Conservation (phyloP, 2,797 vertebrate genomes). For the Hypotaenidia okinawae region DNA sequence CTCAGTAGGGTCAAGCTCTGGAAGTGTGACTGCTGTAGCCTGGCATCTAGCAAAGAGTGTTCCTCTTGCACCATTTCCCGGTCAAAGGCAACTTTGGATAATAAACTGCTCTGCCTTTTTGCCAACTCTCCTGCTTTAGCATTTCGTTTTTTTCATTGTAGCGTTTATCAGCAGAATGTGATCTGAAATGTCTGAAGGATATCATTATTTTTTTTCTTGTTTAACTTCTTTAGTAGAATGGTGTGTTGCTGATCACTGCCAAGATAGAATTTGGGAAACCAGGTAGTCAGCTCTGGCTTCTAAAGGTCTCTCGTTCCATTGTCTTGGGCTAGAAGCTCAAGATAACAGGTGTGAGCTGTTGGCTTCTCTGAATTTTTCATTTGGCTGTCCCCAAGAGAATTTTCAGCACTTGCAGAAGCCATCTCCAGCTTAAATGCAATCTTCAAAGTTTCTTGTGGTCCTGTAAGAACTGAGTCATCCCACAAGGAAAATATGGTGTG, state of each 20-base stretch:
- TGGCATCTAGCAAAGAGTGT: not conserved
- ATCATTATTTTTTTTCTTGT: not conserved
- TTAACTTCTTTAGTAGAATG: not conserved
- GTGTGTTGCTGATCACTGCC: not conserved
- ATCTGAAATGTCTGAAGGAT: not conserved
- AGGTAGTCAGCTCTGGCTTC: not conserved
- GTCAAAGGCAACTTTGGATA: not conserved
- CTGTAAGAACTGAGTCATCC: not conserved
- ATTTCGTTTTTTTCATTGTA: not conserved
- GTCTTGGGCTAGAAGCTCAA: not conserved
- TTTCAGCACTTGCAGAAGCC: not conserved
- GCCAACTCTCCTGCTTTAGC: not conserved
- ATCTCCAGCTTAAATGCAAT: not conserved
- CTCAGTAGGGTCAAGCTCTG: not conserved
- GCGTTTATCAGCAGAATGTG: not conserved
- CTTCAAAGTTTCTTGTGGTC: not conserved
- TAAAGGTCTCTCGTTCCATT: not conserved
- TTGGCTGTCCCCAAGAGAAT: not conserved
- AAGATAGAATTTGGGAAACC: not conserved
- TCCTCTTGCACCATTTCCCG: not conserved
- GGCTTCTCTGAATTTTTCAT: not conserved
- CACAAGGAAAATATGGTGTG: not conserved
- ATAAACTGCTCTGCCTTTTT: not conserved
- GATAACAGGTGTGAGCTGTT: not conserved
- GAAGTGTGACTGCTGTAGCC: not conserved